Evolutionary conservation across 2,888 invertebrate species (phyloP).

Genomic region (Heliconius cydno): DNA sequence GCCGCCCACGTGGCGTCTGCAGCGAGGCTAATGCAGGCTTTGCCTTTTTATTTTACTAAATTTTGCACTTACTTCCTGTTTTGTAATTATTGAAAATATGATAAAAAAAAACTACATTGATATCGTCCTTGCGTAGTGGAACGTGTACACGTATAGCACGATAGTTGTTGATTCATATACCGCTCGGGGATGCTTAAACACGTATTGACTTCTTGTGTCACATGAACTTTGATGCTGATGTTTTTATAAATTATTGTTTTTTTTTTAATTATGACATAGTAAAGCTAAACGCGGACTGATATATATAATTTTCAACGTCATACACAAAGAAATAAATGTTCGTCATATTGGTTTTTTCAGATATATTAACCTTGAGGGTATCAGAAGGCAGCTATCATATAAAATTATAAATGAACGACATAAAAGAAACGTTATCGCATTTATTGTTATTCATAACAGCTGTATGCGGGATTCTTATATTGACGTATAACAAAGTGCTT

Average conservation of each 20-base stretch:
- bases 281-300: background rate
- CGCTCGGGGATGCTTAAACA: too few species aligned
- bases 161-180: too few species aligned
- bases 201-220: too few species aligned
- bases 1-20: slow-evolving; percentile 48
- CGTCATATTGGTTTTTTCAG: background rate
- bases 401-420: slow-evolving; percentile 2
- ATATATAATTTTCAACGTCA: background rate
- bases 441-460: slow-evolving; percentile 32
- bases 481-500: slow-evolving; percentile 61
- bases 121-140: too few species aligned
- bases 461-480: slow-evolving; percentile 48
- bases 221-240: too few species aligned
- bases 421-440: background rate
- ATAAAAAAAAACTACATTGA: too few species aligned
- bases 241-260: too few species aligned
- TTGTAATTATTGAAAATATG: background rate
- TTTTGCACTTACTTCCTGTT: background rate
- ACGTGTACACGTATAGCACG: too few species aligned
- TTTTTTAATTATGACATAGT: too few species aligned
- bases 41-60: background rate
- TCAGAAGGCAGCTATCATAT: background rate
- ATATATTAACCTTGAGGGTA: background rate
- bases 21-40: slow-evolving; percentile 29
- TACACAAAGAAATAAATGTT: background rate